These are phyloP conservation scores for Henicopernis longicauda DNA, from an alignment of 2,113 vertebrate species.

Conservation along the genomic window DNA sequence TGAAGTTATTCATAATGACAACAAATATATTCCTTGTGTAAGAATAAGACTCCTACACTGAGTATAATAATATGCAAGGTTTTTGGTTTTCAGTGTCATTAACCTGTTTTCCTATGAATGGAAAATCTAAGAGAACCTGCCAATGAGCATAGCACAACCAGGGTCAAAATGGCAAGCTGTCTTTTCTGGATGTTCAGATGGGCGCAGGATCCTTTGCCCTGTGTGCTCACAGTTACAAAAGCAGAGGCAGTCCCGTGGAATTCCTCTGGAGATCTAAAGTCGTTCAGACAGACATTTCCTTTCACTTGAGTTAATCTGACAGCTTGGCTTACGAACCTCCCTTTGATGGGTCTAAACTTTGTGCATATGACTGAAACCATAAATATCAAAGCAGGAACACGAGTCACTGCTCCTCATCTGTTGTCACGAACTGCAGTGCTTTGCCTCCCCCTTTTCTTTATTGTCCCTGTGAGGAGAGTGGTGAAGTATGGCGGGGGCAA, in stretches of 20 bases:
- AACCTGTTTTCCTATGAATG: background rate
- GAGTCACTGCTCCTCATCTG: conserved; percentile 9
- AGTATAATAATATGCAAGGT: background rate
- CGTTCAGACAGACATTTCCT: conserved; percentile 16
- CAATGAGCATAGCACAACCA: background rate
- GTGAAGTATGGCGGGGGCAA: background rate
- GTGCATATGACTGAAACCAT: conserved; percentile 46
- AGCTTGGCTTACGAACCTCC: background rate
- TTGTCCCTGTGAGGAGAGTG: background rate
- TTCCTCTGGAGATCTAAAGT: conserved; percentile 17
- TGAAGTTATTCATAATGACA: background rate
- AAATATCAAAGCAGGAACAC: conserved; percentile 36
- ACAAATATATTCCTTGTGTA: background rate
- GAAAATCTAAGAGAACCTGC: background rate
- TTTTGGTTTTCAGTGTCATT: background rate
- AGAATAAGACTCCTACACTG: background rate
- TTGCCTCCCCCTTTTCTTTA: background rate
- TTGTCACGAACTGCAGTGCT: background rate
- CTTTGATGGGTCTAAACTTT: conserved; percentile 53
- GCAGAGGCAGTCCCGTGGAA: background rate
- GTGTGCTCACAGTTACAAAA: background rate
- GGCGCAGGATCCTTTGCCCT: background rate
- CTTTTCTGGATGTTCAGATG: background rate
- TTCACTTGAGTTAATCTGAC: conserved; percentile 63
- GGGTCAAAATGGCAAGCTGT: background rate